Conservation (phyloP, 2,113 vertebrate genomes). For the Paraplagusia blochii region DNA sequence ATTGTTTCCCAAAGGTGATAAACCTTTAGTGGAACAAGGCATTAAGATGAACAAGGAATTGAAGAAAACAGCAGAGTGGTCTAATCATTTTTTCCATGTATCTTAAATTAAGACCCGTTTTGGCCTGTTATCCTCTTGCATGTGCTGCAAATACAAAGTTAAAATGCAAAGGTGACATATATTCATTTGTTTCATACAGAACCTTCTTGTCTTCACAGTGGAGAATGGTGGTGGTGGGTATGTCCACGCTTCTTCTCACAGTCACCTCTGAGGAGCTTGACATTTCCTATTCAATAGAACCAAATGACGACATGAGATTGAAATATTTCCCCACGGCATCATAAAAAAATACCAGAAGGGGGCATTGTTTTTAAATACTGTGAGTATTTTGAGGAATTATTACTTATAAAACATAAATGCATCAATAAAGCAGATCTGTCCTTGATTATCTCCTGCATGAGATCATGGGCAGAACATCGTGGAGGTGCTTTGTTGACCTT, state of each 20-base stretch:
- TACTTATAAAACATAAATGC: constrained; percentile 49
- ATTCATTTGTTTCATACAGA: neutral
- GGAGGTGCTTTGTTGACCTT: constrained; percentile 37
- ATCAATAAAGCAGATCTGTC: constrained; percentile 42
- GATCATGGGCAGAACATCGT: constrained; percentile 40
- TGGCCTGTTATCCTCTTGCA: no score
- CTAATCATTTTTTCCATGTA: no score
- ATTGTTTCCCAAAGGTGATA: no score
- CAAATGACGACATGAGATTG: constrained; percentile 5
- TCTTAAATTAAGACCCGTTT: no score
- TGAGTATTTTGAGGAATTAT: no score
- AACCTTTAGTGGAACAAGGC: no score
- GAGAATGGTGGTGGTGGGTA: constrained; percentile 58
- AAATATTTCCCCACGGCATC: neutral
- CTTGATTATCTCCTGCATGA: constrained; percentile 41
- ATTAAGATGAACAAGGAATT: no score
- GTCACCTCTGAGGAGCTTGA: constrained; percentile 75
- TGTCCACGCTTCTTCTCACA: constrained; percentile 69
- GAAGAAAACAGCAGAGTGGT: no score
- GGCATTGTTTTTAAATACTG: no score
- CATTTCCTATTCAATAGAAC: constrained; percentile 74
- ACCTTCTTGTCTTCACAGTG: constrained; percentile 75
- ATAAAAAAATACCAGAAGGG: no score
- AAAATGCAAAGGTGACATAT: neutral
- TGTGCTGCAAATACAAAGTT: no score